Conservation (phyloP, 35 echinoderm and acorn worm genomes). For the Apostichopus californicus region DNA sequence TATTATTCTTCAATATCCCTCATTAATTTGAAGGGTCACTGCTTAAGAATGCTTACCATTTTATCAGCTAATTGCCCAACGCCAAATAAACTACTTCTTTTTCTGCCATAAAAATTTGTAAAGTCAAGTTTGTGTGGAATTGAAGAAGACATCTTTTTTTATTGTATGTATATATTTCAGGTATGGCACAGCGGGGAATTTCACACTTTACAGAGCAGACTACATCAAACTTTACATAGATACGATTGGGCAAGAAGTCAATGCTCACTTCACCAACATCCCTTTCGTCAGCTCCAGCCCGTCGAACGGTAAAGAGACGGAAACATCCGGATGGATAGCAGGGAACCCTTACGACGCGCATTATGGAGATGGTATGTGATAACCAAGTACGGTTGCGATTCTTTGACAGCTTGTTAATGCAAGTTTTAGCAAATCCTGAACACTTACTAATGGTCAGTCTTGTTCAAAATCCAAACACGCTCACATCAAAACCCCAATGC, state of each 20-base stretch:
- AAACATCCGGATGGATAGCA: constrained; percentile 85
- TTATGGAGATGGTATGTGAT: constrained; percentile 80
- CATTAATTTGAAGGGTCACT: no score
- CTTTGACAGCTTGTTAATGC: no score
- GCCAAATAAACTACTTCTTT: neutral
- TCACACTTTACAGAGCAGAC: constrained; percentile 71
- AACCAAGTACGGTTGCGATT: no score
- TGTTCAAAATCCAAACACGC: no score
- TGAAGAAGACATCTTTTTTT: neutral
- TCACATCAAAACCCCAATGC: no score
- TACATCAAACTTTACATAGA: constrained; percentile 86
- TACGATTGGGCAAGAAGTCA: constrained; percentile 54
- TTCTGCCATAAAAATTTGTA: neutral
- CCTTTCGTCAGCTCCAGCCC: constrained; percentile 95
- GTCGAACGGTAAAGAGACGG: constrained; percentile 81
- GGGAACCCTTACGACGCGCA: constrained; percentile 73
- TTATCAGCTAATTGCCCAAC: neutral
- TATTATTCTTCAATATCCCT: no score
- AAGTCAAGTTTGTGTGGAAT: neutral
- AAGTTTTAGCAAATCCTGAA: no score
- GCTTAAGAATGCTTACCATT: no score
- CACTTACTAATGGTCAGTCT: no score
- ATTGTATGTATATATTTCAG: constrained; percentile 23
- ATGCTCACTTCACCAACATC: constrained; percentile 32
- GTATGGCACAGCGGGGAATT: constrained; percentile 79